Percentiles rank a stretch among this genome's conserved stretches.
phyloP scores from a whole-genome alignment of 2,797 vertebrate genomes.

The Peromyscus eremicus region DNA sequence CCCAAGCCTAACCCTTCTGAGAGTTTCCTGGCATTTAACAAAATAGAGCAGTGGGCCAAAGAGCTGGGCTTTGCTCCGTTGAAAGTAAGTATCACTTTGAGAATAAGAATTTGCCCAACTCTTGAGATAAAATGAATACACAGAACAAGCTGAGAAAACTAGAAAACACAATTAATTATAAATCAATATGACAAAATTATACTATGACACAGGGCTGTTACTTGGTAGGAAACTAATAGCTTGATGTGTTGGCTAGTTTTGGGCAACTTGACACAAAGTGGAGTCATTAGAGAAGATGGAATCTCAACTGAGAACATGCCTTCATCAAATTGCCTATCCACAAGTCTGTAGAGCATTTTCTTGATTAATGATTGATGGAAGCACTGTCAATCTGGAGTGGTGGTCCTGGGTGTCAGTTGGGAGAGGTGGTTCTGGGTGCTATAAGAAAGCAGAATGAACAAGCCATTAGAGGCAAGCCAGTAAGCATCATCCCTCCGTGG shows the following conservation, averaged over 20 bases:
- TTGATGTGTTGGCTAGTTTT: not conserved
- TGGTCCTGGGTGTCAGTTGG: not conserved
- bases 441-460: not conserved
- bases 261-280: not conserved
- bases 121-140: not conserved
- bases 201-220: slow-evolving; percentile 4
- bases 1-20: slow-evolving; percentile 24
- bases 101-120: slow-evolving; percentile 32
- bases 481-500: not conserved
- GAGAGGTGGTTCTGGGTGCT: not conserved
- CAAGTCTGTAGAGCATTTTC: not conserved
- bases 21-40: slow-evolving; percentile 46
- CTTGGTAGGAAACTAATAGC: not conserved
- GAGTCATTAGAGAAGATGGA: not conserved
- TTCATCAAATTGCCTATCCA: not conserved
- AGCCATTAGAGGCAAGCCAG: not conserved
- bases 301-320: not conserved
- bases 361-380: not conserved
- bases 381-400: not conserved
- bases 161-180: not conserved
- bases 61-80: not conserved
- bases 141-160: not conserved
- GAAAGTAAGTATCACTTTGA: slow-evolving; percentile 23
- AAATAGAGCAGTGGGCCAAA: not conserved
- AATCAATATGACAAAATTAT: not conserved